Base-by-base conservation (phyloP, 2,888 invertebrate genomes). In the Lasioglossum leucozonium region DNA sequence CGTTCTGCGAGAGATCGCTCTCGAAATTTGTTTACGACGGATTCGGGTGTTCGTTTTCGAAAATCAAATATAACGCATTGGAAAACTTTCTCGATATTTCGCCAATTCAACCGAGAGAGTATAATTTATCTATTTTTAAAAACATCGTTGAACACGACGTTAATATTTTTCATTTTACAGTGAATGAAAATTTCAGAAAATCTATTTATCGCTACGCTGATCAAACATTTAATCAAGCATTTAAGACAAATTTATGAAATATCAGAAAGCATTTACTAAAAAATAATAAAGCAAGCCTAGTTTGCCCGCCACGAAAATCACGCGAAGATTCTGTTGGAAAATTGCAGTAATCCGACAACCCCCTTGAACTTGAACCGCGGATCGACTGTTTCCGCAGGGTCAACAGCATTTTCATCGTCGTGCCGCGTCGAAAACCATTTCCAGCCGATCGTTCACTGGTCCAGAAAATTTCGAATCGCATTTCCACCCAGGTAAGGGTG, bases 351-450 rank as follows among this genome's bases (percentile, higher is more conserved):
- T 55, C n/a, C 11, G n/a, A 16, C 22, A 10, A 37, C 1, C 16
- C 51, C 47, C 16, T 18, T 79, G 85, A 88, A 87, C 83, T 88
- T 88, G 86, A 88, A 79, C 69, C 72, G 58, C 40, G 34, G 30
- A 26, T 30, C 62, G 37, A 69, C 22, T 37, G 37, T 69, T 13
- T 69, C 13, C 13, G 2, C 69, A n/a, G 37, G 90, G 89, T 91
- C 90, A 92, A 89, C 87, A 88, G 76, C 89, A 88, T 87, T 84
- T 88, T 84, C 77, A 81, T 84, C 81, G 79, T 76, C 74, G 75
- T 82, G 76, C 62, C 85, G 82, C 81, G 77, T 87, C 81, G 55
- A n/a, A 81, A 72, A 58, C 78, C 79, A 84, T 67, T 65, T 65
- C 79, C 67, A 82, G 72, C 77, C 72, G 81, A 79, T 74, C 34